These are phyloP conservation scores for Serinus canaria DNA, from an alignment of 2,113 vertebrate species.

Conservation along the genomic window DNA sequence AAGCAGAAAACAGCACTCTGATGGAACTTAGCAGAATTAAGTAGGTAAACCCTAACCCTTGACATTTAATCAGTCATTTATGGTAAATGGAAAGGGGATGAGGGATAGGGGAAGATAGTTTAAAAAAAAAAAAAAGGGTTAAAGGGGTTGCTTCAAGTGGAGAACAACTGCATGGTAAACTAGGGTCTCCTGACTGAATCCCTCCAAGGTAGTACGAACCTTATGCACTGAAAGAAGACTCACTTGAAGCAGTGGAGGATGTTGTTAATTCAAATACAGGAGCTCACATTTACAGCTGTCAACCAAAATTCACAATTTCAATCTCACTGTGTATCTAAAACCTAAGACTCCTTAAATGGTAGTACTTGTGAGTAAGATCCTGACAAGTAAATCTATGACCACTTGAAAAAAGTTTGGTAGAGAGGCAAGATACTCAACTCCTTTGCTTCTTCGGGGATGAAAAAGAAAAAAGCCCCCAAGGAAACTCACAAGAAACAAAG, in stretches of 20 bases:
- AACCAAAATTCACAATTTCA: background rate
- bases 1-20: background rate
- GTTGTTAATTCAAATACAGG: background rate
- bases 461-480: background rate
- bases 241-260: background rate
- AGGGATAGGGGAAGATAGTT: too few relatives aligned
- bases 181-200: background rate
- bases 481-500: background rate
- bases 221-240: background rate
- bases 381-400: background rate
- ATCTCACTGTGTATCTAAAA: background rate
- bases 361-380: background rate
- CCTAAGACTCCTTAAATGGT: background rate
- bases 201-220: background rate
- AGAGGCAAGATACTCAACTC: background rate
- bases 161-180: background rate
- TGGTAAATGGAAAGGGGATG: background rate
- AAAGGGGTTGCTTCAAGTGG: fast-evolving
- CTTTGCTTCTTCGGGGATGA: background rate
- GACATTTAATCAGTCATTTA: background rate
- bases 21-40: background rate
- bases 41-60: background rate
- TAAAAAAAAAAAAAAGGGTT: too few relatives aligned
- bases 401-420: background rate
- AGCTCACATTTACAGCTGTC: background rate